Conservation (phyloP, 2,888 invertebrate species). For the Leuctra nigra region DNA sequence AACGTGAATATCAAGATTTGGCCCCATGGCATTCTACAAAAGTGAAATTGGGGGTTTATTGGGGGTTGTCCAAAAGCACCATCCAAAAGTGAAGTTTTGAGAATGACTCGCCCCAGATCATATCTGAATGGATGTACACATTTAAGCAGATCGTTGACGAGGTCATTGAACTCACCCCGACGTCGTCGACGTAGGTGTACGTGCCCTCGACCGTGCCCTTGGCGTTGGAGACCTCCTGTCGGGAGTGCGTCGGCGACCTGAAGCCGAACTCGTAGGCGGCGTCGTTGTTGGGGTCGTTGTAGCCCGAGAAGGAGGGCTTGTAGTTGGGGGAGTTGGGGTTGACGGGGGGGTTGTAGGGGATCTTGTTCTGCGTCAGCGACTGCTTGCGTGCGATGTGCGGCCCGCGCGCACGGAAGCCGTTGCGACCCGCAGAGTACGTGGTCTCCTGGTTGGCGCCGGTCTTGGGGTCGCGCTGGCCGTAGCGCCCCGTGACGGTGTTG, state of each 20-base stretch:
- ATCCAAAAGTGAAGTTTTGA: no score
- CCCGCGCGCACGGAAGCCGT: constrained; percentile 73
- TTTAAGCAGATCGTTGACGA: no score
- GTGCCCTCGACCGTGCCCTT: constrained; percentile 41
- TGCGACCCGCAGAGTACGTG: constrained; percentile 67
- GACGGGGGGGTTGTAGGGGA: constrained; percentile 34
- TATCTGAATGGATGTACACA: no score
- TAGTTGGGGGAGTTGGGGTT: constrained; percentile 34
- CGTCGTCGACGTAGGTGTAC: constrained; percentile 67
- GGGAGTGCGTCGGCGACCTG: constrained; percentile 58
- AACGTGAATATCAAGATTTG: no score
- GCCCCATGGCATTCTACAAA: no score
- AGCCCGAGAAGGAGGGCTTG: constrained; percentile 59
- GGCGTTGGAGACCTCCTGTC: constrained; percentile 57
- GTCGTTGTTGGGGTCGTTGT: constrained; percentile 69
- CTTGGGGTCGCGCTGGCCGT: constrained; percentile 62
- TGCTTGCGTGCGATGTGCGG: constrained; percentile 65
- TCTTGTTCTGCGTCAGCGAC: constrained; percentile 54
- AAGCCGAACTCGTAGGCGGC: constrained; percentile 66
- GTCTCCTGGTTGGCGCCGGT: constrained; percentile 62
- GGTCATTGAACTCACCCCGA: no score
- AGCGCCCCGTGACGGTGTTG: constrained; percentile 51
- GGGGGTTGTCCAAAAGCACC: no score
- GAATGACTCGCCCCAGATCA: no score
- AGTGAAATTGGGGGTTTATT: no score